Evolutionary conservation across 1,140 invertebrate genomes (phyloP).

Genomic region (Diprion similis): DNA sequence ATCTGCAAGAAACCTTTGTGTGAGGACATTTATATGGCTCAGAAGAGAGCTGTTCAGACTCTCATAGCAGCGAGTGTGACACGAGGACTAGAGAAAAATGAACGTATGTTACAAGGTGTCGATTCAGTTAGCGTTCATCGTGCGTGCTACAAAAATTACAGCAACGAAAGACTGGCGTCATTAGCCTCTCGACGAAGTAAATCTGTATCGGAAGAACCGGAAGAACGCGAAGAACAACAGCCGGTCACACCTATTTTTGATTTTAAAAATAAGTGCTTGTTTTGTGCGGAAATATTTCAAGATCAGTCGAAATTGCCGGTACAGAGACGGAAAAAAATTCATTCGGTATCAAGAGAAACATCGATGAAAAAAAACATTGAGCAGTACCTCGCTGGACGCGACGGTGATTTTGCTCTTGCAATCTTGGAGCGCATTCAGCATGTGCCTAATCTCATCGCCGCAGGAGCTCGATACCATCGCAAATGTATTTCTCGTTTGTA

Average conservation of each 20-base stretch:
- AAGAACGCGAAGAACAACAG: too few relatives aligned
- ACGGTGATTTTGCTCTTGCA: too few relatives aligned
- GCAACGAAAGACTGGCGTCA: too few relatives aligned
- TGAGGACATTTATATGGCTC: too few relatives aligned
- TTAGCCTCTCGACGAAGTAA: too few relatives aligned
- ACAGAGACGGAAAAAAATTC: not conserved
- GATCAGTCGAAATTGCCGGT: not conserved
- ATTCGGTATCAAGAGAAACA: not conserved
- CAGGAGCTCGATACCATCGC: not conserved
- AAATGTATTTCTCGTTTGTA: not conserved
- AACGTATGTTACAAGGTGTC: not conserved
- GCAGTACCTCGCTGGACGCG: not conserved
- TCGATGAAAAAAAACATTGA: not conserved
- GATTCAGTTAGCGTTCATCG: not conserved
- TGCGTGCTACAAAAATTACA: not conserved
- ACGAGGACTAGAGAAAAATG: slow-evolving; percentile 2
- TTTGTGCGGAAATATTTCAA: not conserved
- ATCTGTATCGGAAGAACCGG: too few relatives aligned
- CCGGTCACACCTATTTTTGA: not conserved
- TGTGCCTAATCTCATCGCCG: not conserved
- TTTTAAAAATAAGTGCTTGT: not conserved
- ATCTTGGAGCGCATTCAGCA: not conserved
- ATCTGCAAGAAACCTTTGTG: too few relatives aligned
- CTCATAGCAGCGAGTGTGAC: slow-evolving; percentile 4
- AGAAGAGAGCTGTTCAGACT: too few relatives aligned